Evolutionary conservation across 2,888 invertebrate species (phyloP), one percentile per base, ranked within the genome.

Genomic region (Embidobia sp.): DNA sequence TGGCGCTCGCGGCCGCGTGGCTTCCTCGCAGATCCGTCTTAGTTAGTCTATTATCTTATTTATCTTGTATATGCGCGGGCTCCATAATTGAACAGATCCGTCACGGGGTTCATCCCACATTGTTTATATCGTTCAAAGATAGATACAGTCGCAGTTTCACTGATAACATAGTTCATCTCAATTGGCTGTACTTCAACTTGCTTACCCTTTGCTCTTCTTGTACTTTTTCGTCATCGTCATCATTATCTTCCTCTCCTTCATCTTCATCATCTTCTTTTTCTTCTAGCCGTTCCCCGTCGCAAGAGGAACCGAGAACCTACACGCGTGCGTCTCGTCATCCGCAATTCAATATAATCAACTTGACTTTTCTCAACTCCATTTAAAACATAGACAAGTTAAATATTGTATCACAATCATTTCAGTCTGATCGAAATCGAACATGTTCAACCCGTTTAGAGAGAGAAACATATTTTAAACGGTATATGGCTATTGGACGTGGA

Each of bases 371-470:
- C 79, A 70, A 59, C 64, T 13, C 19, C 55, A 75, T 80, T 86
- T 84, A 83, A 84, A 88, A 88, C 88, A 86, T 88, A 89, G 88
- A 86, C 88, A 88, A 89, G 89, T 88, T 89, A 88, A 89, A 88
- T 89, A 87, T 88, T 87, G 86, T 89, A 89, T 89, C 88, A 89
- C 88, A 89, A 89, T 89, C 88, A 87, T 89, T 85, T 86, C 86
- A 87, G 85, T 88, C 88, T 88, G 87, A 87, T 89, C 86, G 85
- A 86, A 87, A 88, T 88, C 87, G 88, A 89, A 87, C 87, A 85
- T 87, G 84, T 85, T 85, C 85, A 84, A 87, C 85, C 85, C 86
- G 82, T 87, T 83, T 84, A 80, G 81, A 81, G 84, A 85, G 84
- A 83, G 80, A 84, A 85, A 86, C 84, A 81, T 80, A 81, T 77